Percentiles rank a stretch among this genome's conserved stretches.
Evolutionary conservation across 2,888 invertebrate species (phyloP).

Genomic region (Trissolcus japonicus): DNA sequence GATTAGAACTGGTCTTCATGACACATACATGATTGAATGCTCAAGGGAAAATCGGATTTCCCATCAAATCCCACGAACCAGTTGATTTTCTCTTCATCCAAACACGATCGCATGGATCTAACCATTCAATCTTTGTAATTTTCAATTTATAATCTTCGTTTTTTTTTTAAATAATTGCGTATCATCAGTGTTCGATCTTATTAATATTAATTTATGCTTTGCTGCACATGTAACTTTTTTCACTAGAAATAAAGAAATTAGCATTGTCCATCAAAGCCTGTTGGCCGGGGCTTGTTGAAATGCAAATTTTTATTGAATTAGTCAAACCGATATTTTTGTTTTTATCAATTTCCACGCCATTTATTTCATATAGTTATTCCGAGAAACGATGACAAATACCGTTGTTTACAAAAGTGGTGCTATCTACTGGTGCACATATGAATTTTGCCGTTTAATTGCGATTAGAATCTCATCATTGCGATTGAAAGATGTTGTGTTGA

Average conservation of each 20-base stretch:
- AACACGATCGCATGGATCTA: constrained; percentile 3
- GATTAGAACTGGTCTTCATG: background rate
- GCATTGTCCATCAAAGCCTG: constrained; percentile 56
- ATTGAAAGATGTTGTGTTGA: too few species aligned
- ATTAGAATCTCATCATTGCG: too few species aligned
- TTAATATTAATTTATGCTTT: constrained; percentile 15
- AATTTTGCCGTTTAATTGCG: too few species aligned
- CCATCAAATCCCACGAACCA: constrained; percentile 47
- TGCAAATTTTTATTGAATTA: constrained; percentile 54
- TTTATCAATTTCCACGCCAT: constrained; percentile 67
- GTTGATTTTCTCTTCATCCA: constrained; percentile 53
- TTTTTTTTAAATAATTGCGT: constrained; percentile 8
- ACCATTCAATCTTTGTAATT: constrained; percentile 6
- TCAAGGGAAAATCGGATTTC: too few species aligned
- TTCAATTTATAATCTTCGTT: too few species aligned
- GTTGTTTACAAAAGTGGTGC: background rate
- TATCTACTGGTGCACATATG: background rate
- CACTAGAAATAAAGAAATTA: constrained; percentile 58
- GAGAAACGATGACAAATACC: constrained; percentile 65
- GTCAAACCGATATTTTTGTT: constrained; percentile 20
- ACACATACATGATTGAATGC: background rate
- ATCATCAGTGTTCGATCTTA: constrained; percentile 6
- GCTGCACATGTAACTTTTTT: constrained; percentile 32
- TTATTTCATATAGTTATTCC: constrained; percentile 69
- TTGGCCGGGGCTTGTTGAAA: constrained; percentile 49